Evolutionary conservation across 2,113 vertebrate species (phyloP).

Genomic region (Pristiophorus japonicus): DNA sequence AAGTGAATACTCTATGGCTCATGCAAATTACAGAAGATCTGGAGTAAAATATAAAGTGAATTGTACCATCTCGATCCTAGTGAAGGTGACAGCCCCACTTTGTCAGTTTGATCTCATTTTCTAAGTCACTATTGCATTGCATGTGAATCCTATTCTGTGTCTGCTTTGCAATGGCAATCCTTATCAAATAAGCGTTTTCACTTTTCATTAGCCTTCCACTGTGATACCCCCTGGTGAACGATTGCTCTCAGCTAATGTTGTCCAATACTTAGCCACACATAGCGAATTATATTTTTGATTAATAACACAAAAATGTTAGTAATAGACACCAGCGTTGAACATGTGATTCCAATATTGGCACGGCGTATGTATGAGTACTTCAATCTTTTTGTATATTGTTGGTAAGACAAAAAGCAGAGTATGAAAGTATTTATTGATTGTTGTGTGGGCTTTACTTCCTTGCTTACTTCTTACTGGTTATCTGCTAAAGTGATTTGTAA

Average conservation of each 20-base stretch:
- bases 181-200: not conserved
- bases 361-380: not conserved
- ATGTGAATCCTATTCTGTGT: not conserved
- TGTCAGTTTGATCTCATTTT: not conserved
- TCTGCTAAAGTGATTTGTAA: not conserved
- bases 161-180: not conserved
- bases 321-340: not conserved
- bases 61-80: not conserved
- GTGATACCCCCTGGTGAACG: not conserved
- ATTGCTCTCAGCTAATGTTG: not conserved
- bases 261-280: not conserved
- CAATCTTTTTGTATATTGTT: not conserved
- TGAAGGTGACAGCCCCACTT: not conserved
- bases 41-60: not conserved
- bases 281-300: not conserved
- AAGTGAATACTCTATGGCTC: not conserved
- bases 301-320: not conserved
- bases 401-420: not conserved
- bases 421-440: not conserved
- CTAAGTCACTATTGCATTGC: not conserved
- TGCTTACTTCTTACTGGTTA: not conserved
- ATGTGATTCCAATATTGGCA: not conserved
- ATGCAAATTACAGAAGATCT: not conserved
- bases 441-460: not conserved
- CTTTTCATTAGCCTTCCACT: not conserved